Evolutionary conservation across 2,888 invertebrate genomes (phyloP).

Genomic region (Griposia aprilina): DNA sequence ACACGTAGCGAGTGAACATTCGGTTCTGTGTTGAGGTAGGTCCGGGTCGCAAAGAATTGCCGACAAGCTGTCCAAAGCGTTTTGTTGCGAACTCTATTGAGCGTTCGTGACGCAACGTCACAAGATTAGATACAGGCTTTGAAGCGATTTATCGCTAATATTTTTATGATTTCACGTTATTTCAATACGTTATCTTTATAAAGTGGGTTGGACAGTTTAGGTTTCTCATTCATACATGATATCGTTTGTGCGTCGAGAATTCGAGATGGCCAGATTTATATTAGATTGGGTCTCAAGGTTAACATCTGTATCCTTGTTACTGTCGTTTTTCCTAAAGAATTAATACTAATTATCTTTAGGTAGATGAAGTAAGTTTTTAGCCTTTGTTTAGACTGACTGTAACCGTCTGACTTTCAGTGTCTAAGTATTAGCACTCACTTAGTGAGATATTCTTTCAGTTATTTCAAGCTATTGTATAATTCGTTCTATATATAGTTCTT

Average conservation of each 20-base stretch:
- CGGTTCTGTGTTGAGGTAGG: conserved; percentile 81
- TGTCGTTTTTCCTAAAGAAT: conserved; percentile 10
- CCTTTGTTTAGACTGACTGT: conserved; percentile 10
- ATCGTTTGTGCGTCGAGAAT: conserved; percentile 34
- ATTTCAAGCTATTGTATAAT: conserved; percentile 29
- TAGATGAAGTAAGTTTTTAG: conserved; percentile 2
- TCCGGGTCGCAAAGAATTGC: conserved; percentile 70
- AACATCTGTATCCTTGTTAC: conserved; percentile 26
- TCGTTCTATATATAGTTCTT: conserved; percentile 34
- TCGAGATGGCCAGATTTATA: conserved; percentile 47
- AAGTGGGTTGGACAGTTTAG: conserved; percentile 14
- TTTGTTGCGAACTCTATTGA: conserved; percentile 66
- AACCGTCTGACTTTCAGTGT: conserved; percentile 33
- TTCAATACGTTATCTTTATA: conserved; percentile 27
- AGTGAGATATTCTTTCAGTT: conserved; percentile 23
- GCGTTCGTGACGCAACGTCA: conserved; percentile 66
- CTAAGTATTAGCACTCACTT: conserved; percentile 19
- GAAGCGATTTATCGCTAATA: conserved; percentile 53
- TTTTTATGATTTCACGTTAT: conserved; percentile 39
- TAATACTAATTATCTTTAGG: conserved; percentile 7
- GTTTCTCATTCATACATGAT: conserved; percentile 48
- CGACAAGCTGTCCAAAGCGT: conserved; percentile 55
- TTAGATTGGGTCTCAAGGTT: conserved; percentile 60
- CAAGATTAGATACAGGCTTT: conserved; percentile 66
- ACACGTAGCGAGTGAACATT: conserved; percentile 59